These are phyloP conservation scores for Conopomorpha cramerella DNA, from an alignment of 1,140 invertebrate species.

Conservation along the genomic window DNA sequence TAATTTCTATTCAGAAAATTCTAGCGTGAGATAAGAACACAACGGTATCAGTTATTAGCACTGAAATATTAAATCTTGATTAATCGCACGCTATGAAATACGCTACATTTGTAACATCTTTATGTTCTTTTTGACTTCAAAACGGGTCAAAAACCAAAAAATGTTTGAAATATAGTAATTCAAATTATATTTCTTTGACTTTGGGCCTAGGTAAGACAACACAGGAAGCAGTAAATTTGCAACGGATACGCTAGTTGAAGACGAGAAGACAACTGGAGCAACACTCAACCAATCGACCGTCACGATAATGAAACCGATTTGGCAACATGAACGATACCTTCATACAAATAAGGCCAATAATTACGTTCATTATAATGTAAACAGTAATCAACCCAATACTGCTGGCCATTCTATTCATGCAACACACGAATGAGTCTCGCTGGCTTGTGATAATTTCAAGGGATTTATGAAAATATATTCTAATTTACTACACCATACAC, in stretches of 20 bases:
- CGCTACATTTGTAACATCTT: too few relatives aligned
- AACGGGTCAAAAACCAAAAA: constrained; percentile 28
- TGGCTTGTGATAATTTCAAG: too few relatives aligned
- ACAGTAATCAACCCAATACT: background rate
- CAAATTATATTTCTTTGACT: too few relatives aligned
- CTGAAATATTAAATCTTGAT: background rate
- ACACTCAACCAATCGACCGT: too few relatives aligned
- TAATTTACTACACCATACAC: too few relatives aligned
- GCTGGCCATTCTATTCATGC: constrained; percentile 9
- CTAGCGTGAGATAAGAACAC: too few relatives aligned
- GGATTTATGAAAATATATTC: too few relatives aligned
- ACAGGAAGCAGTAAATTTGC: constrained; percentile 52
- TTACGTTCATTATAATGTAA: background rate
- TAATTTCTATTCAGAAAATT: too few relatives aligned
- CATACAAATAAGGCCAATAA: background rate
- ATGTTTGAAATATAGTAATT: too few relatives aligned
- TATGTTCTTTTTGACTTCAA: background rate
- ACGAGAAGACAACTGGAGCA: constrained; percentile 35
- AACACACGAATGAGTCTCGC: background rate
- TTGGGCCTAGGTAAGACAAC: constrained; percentile 24
- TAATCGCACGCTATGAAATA: background rate
- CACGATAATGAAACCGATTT: too few relatives aligned
- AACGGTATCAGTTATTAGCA: too few relatives aligned
- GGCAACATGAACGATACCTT: too few relatives aligned
- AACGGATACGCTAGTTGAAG: constrained; percentile 47